Percentiles rank a stretch among this genome's conserved stretches.
These are phyloP conservation scores for Leptinotarsa texana DNA, from an alignment of 1,140 invertebrate genomes.

Conservation along the genomic window DNA sequence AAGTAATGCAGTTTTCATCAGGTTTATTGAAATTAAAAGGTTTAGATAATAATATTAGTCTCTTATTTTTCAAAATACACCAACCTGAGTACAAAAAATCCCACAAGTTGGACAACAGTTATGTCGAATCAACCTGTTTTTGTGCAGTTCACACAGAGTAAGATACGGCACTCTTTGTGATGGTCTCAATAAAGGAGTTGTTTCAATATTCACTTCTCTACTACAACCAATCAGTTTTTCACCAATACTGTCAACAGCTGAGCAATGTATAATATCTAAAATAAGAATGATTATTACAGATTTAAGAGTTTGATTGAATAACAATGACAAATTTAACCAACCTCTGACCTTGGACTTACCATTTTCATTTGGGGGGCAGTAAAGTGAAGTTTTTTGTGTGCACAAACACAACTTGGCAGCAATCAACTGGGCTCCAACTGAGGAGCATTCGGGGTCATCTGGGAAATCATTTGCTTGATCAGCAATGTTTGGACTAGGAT, in stretches of 20 bases:
- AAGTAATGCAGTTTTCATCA: no score
- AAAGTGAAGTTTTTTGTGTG: slow-evolving; percentile 35
- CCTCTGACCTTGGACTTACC: not conserved
- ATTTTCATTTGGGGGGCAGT: slow-evolving; percentile 18
- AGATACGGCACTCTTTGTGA: slow-evolving; percentile 81
- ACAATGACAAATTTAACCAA: no score
- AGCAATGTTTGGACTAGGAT: slow-evolving; percentile 18
- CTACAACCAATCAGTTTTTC: slow-evolving; percentile 51
- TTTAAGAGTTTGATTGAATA: not conserved
- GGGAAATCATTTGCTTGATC: slow-evolving; percentile 11
- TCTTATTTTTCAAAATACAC: not conserved
- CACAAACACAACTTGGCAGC: slow-evolving; percentile 44
- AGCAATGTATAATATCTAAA: slow-evolving; percentile 45
- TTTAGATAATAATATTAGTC: not conserved
- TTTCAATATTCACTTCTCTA: slow-evolving; percentile 39
- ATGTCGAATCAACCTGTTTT: slow-evolving; percentile 74
- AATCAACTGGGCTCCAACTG: slow-evolving; percentile 30
- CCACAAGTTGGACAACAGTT: slow-evolving; percentile 91
- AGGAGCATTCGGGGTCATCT: slow-evolving; percentile 35
- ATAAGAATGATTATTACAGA: slow-evolving; percentile 17
- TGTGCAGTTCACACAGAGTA: slow-evolving; percentile 82
- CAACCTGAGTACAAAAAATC: slow-evolving; percentile 85
- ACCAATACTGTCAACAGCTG: slow-evolving; percentile 48
- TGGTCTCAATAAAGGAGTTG: slow-evolving; percentile 67
- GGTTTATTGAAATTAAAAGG: no score